Evolutionary conservation across 2,888 invertebrate species (phyloP).

Genomic region (Tetranychus piercei): DNA sequence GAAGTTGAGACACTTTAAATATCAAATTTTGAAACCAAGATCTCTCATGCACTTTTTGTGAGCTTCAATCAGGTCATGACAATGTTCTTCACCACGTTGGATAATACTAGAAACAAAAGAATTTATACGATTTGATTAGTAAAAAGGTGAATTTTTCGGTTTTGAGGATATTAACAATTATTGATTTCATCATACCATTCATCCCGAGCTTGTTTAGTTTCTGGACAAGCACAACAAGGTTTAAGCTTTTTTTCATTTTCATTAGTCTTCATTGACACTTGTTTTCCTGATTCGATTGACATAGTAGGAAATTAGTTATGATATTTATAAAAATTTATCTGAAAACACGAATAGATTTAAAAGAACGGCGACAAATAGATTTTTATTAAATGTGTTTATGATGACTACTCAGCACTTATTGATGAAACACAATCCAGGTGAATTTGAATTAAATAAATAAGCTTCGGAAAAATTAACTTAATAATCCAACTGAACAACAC

Average conservation of each 20-base stretch:
- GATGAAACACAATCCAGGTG: no score
- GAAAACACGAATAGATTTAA: no score
- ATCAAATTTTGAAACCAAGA: conserved; percentile 81
- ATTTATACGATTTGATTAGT: neutral
- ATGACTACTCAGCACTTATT: no score
- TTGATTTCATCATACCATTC: conserved; percentile 51
- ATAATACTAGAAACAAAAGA: conserved; percentile 52
- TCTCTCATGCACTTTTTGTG: conserved; percentile 91
- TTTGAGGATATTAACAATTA: neutral
- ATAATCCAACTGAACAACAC: no score
- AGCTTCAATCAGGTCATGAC: conserved; percentile 70
- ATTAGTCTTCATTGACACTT: neutral
- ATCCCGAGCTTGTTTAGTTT: conserved; percentile 74
- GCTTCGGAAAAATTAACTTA: no score
- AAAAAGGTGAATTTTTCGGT: no score
- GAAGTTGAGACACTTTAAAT: neutral
- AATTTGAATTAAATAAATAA: no score
- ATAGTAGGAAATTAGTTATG: no score
- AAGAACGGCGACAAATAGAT: no score
- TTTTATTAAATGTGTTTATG: no score
- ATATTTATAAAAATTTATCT: no score
- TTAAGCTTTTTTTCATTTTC: conserved; percentile 45
- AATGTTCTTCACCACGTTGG: conserved; percentile 76
- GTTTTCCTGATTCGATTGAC: neutral
- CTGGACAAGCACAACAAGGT: conserved; percentile 91